Evolutionary conservation across 2,113 vertebrate genomes (phyloP).

Genomic region (Pantherophis guttatus): DNA sequence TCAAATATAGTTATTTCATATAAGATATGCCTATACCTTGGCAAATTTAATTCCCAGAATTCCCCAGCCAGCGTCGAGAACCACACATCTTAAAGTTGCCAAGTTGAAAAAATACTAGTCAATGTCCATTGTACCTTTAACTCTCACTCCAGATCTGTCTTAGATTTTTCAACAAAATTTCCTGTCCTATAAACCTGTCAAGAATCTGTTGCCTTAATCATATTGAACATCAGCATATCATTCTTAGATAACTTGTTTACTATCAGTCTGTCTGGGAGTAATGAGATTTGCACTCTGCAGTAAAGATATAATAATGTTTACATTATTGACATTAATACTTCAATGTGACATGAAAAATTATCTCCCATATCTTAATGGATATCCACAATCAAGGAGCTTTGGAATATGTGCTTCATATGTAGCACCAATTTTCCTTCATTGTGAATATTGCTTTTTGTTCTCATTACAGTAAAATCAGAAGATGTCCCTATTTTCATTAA

Average conservation of each 20-base stretch:
- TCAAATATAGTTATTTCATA: neutral
- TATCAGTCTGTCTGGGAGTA: neutral
- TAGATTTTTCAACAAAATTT: neutral
- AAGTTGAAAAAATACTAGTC: neutral
- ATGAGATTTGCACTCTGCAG: neutral
- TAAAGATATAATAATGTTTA: neutral
- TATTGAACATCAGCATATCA: neutral
- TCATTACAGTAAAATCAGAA: neutral
- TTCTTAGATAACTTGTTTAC: neutral
- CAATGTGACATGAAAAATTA: neutral
- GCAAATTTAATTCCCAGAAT: neutral
- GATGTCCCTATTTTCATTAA: neutral
- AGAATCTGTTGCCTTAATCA: neutral
- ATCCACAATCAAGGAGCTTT: neutral
- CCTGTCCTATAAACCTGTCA: neutral
- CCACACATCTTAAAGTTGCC: neutral
- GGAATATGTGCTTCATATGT: neutral
- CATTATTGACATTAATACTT: neutral
- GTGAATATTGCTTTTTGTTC: constrained; percentile 47
- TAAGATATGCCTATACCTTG: neutral
- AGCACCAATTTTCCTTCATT: constrained; percentile 3
- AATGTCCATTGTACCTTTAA: neutral
- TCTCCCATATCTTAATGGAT: neutral
- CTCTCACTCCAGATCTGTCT: neutral
- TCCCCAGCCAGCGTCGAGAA: neutral